Evolutionary conservation across 2,888 invertebrate genomes (phyloP), one percentile per base, ranked within the genome.

Genomic region (Bellardia pandia): DNA sequence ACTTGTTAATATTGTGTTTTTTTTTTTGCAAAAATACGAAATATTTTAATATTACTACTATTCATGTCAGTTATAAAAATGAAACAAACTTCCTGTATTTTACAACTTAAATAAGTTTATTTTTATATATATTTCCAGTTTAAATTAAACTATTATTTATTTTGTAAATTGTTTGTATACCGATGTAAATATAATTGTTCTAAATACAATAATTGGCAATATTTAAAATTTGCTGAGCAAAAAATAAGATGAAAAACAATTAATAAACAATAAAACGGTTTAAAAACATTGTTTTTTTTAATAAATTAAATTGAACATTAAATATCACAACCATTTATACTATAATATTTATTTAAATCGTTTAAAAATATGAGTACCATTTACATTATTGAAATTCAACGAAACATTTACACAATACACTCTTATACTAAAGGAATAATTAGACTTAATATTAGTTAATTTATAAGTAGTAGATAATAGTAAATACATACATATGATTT

Each of bases 301-400:
- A 13, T 40, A 72, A n/a, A 68, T 42, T 76, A 81, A 87, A 81
- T 84, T 84, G 62, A 81, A 77, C 84, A 81, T 84, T 84, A 45
- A 86, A 80, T 78, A 87, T 87, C 87, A 87, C 87, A 87, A 87
- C 87, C 87, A 87, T 81, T 80, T 58, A 81, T 53, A 71, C 62
- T 80, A 58, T 66, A 42, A 7, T 66, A 48, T 58, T 33, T 72
- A 69, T 74, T 77, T 60, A 60, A 68, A 66, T 79, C 40, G 51
- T 79, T 83, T 30, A 53, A 71, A 56, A 58, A 83, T 45, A 71
- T 53, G 51, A 48, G n/a, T 30, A 77, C 64, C 71, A 72, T 76
- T 76, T 16, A 76, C 13, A 66, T 53, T 71, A 60, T 11, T 6
- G 5, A 76, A 80, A 79, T 69, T 80, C 42, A 77, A 79, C 82